phyloP scores from a whole-genome alignment of 2,113 vertebrate species.

The Ptychochromis oligacanthus region DNA sequence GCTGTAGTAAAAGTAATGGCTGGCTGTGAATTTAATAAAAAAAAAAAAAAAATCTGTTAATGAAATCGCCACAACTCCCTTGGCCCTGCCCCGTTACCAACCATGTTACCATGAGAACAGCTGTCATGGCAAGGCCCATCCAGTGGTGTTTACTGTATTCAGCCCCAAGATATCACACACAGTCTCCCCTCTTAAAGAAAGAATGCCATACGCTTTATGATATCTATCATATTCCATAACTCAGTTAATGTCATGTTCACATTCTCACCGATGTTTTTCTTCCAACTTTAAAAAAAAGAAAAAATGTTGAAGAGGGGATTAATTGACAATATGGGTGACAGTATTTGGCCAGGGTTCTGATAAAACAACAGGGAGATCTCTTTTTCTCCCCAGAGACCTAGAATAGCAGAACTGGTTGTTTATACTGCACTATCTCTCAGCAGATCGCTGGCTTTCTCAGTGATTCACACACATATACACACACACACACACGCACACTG shows the following conservation, averaged over 20 bases:
- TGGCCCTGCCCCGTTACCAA: constrained; percentile 24
- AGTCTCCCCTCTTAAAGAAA: constrained; percentile 26
- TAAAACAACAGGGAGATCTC: constrained; percentile 69
- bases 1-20: constrained; percentile 63
- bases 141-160: constrained; percentile 62
- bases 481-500: constrained; percentile 21
- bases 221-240: constrained; percentile 70
- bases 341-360: constrained; percentile 61
- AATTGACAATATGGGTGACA: constrained; percentile 64
- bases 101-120: constrained; percentile 56
- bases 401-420: constrained; percentile 60
- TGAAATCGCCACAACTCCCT: constrained; percentile 62
- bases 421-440: constrained; percentile 73
- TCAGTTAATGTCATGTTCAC: constrained; percentile 67
- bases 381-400: constrained; percentile 52
- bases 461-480: constrained; percentile 42
- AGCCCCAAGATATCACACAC: constrained; percentile 47
- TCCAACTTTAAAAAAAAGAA: neutral
- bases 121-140: constrained; percentile 20
- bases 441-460: constrained; percentile 59
- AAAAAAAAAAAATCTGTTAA: constrained; percentile 40
- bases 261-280: constrained; percentile 50
- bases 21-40: constrained; percentile 47
- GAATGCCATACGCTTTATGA: constrained; percentile 61
- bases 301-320: constrained; percentile 47